Evolutionary conservation across 2,113 vertebrate genomes (phyloP).

Genomic region (Tretioscincus oriximinensis): DNA sequence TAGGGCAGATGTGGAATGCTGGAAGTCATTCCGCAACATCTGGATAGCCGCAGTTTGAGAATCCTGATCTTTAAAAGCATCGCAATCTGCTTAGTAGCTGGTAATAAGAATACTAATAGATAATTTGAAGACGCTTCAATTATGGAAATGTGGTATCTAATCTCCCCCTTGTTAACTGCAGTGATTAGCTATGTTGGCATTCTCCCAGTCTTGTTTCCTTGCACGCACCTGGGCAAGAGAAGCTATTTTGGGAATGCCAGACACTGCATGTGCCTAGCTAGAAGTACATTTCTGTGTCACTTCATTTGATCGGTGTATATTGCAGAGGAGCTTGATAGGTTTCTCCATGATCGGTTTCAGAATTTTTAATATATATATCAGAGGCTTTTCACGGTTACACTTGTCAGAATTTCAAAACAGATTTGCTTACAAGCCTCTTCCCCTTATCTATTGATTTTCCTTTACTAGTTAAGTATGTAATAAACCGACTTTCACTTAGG

Average conservation of each 20-base stretch:
- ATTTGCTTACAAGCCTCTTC: constrained; percentile 7
- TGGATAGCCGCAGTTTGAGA: too few relatives aligned
- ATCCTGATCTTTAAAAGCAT: constrained; percentile 41
- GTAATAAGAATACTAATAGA: constrained; percentile 28
- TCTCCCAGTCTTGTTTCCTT: constrained; percentile 26
- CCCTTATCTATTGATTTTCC: constrained; percentile 41
- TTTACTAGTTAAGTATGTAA: constrained; percentile 16
- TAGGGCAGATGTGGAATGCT: too few relatives aligned
- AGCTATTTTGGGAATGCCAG: constrained; percentile 21
- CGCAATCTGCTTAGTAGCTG: constrained; percentile 2
- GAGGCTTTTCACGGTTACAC: background rate
- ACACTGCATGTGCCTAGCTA: constrained; percentile 22
- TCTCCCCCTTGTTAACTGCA: constrained; percentile 42
- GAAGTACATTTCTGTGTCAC: constrained; percentile 16
- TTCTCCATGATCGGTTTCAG: background rate
- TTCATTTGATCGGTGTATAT: constrained; percentile 10
- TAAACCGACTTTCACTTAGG: constrained; percentile 20
- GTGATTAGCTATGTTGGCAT: constrained; percentile 42
- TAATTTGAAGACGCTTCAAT: constrained; percentile 18
- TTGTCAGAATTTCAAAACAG: constrained; percentile 16
- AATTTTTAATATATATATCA: too few relatives aligned
- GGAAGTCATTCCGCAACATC: too few relatives aligned
- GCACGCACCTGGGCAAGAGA: constrained; percentile 34
- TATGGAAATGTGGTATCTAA: constrained; percentile 26
- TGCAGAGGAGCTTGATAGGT: constrained; percentile 18